Base-by-base conservation (phyloP, 2,113 vertebrate species). In the Oncorhynchus gorbuscha region DNA sequence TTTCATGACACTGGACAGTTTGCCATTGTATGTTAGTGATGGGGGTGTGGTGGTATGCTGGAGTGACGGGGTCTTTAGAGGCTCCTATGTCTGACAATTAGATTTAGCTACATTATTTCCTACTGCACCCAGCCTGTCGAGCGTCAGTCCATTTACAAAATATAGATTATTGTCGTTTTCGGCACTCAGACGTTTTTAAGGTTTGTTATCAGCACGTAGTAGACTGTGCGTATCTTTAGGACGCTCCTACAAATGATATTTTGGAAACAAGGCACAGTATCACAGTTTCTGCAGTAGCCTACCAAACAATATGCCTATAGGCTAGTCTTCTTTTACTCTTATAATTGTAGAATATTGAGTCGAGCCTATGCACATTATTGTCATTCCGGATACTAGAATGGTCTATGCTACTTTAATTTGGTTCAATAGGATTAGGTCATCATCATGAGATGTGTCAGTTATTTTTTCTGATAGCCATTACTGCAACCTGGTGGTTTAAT, bases 1-100 rank as follows among this genome's bases (percentile, higher is more conserved):
- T 84, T 83, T 74, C 73, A 74, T 85, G 85, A 11, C 9, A 9
- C 39, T 45, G 39, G 39, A 22, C 26, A 77, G 49, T 75, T 76
- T 64, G 61, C 59, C 64, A 35, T 72, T 67, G 48, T 18, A 2
- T 12, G 39, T 45, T 45, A 45, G 39, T 13, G 5, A 49, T 24
- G 45, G 71, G 45, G 39, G 30, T 55, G 61, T 73, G 66, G 58
- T 67, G 74, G 20, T 69, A 61, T 58, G 69, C 28, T 48, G 55
- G 73, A 75, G 55, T 26, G 69, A 70, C 69, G 12, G 45, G 69
- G 20, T 35, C 8, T 32, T 20, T 20, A 14, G 30, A 69, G 67
- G 16, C 67, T 35, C 30, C 3, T 9, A 8, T 62, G 59, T 62
- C 59, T 69, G 67, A 32, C 67, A 32, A 12, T 32, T 35, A n/a